These are phyloP conservation scores for Cacoxenus indagator DNA, from an alignment of 2,888 invertebrate species.

Conservation along the genomic window DNA sequence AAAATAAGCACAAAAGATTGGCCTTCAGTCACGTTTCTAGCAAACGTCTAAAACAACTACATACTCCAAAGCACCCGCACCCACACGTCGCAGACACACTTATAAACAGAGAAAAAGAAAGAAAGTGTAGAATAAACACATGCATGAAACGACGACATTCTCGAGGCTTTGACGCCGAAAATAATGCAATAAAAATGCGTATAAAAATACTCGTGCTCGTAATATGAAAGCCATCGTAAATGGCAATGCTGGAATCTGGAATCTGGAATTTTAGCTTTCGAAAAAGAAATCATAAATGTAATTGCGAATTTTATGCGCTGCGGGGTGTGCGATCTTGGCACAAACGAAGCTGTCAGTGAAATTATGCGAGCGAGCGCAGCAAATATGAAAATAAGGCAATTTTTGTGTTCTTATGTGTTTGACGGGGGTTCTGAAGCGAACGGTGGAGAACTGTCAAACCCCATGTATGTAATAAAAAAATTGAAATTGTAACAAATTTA, in stretches of 20 bases:
- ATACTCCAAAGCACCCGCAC: conserved; percentile 32
- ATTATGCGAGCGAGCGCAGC: background rate
- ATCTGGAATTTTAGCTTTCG: conserved; percentile 37
- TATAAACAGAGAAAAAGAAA: background rate
- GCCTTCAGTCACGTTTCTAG: conserved; percentile 57
- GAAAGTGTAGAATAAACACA: conserved; percentile 44
- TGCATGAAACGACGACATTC: conserved; percentile 38
- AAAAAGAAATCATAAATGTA: conserved; percentile 62
- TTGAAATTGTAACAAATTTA: conserved; percentile 60
- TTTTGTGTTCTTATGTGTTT: background rate
- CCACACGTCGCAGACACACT: background rate
- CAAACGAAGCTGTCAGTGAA: background rate
- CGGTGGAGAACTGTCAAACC: background rate
- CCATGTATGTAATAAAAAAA: conserved; percentile 56
- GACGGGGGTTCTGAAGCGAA: too few relatives aligned
- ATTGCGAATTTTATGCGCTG: conserved; percentile 57
- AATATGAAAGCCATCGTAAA: conserved; percentile 15
- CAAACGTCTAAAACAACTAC: conserved; percentile 41
- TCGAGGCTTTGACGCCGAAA: conserved; percentile 37
- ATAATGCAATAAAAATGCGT: conserved; percentile 60
- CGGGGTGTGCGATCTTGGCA: conserved; percentile 1
- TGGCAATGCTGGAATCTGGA: conserved; percentile 31
- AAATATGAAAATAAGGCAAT: background rate
- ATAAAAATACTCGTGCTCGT: conserved; percentile 50
- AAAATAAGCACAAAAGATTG: conserved; percentile 58